These are phyloP conservation scores for Monochamus alternatus DNA, from an alignment of 2,888 invertebrate genomes.

Conservation along the genomic window DNA sequence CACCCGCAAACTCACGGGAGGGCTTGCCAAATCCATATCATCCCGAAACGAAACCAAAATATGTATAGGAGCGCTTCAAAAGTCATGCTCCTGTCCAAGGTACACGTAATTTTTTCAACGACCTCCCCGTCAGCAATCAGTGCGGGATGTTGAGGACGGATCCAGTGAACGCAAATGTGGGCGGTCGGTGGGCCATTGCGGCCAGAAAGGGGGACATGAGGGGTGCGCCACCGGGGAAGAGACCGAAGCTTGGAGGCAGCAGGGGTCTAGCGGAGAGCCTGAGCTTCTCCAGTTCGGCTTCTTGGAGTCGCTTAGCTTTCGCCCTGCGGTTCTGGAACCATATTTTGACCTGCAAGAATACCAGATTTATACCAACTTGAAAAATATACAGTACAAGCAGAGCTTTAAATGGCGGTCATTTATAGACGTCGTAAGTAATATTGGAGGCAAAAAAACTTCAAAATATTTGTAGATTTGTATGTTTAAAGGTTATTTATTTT, in stretches of 20 bases:
- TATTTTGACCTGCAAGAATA: slow-evolving; percentile 79
- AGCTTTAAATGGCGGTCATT: too few relatives aligned
- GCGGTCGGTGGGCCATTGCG: slow-evolving; percentile 76
- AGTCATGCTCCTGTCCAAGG: slow-evolving; percentile 17
- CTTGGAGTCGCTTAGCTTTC: slow-evolving; percentile 96
- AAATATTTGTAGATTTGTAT: too few relatives aligned
- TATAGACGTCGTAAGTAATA: too few relatives aligned
- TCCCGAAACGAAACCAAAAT: slow-evolving; percentile 15
- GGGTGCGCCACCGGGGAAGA: slow-evolving; percentile 77
- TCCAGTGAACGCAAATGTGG: slow-evolving; percentile 76
- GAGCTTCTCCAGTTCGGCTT: slow-evolving; percentile 94
- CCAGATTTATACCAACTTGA: slow-evolving; percentile 30
- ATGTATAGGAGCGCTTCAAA: not conserved
- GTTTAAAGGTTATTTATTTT: too few relatives aligned
- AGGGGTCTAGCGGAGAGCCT: slow-evolving; percentile 88
- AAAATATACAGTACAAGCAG: too few relatives aligned
- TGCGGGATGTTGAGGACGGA: slow-evolving; percentile 77
- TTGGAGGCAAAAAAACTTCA: too few relatives aligned
- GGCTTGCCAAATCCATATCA: slow-evolving; percentile 36
- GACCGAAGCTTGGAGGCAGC: slow-evolving; percentile 81
- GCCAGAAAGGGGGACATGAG: slow-evolving; percentile 77
- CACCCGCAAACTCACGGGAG: slow-evolving; percentile 33
- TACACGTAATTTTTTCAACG: slow-evolving; percentile 1
- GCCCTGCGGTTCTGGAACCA: slow-evolving; percentile 88
- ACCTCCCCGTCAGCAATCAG: slow-evolving; percentile 65